Base-by-base conservation (phyloP, 2,888 invertebrate genomes). In the Tuta absoluta region DNA sequence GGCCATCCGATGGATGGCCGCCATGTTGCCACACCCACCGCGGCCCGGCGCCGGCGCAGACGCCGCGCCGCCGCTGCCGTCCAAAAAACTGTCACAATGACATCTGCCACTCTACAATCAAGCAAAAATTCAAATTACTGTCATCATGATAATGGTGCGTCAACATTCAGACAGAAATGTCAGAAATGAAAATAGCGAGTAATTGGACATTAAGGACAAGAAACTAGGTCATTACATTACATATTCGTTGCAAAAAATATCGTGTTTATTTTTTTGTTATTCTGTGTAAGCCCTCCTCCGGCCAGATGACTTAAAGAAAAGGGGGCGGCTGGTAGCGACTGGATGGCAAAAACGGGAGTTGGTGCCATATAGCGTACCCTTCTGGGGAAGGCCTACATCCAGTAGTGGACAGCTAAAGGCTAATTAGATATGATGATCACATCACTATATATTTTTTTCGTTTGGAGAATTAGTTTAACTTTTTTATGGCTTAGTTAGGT, bases 1-100 rank as follows among this genome's bases (percentile, higher is more conserved):
- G n/a, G n/a, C n/a, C n/a, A n/a, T n/a, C n/a, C 33, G 33, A 33
- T 33, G 56, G 28, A 17, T 61, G 28, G 28, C 28, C 63, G 67
- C 67, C 67, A 67, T 65, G 71, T 23, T 33, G 70, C 68, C 77
- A 75, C 77, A 70, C 80, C 79, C 73, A 73, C 79, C 73, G 73
- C 75, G 71, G 67, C 72, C 74, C 45, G 23, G 24, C 72, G 74
- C 63, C 23, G 33, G 53, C 56, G 66, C 67, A 65, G 72, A 68
- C 75, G 75, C 71, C 73, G 63, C 67, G 64, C 65, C 66, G 76
- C 33, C 33, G 33, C n/a, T n/a, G n/a, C n/a, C 33, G 33, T 76
- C 76, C 75, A 71, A 76, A 74, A 70, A 68, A 48, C 19, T 45
- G 45, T 23, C 60, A 56, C 53, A n/a, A 21, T 8, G 2, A 60